Base-by-base conservation (phyloP, 37 sponge, comb jelly and placozoan genomes). In the Lycopodina hypogea region DNA sequence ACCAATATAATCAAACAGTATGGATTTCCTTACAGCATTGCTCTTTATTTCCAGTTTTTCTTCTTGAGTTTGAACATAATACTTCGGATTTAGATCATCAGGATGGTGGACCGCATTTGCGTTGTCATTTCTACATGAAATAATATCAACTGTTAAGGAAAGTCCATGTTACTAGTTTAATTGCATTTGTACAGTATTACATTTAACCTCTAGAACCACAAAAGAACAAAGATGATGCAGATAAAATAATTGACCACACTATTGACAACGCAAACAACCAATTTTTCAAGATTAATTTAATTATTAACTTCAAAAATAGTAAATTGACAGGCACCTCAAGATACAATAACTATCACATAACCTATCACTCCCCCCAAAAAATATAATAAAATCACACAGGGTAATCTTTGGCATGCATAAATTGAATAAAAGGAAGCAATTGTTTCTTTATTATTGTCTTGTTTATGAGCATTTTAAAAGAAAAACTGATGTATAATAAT, bases 31-130 rank as follows among this genome's bases (percentile, higher is more conserved):
- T 40, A 76, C 76, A 76, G 37, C 61, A 39, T 37, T 19, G 22
- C 58, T 61, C 3, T 23, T 9, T 21, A 61, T 26, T 19, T 3
- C 4, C 12, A 81, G 9, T 17, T 48, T 14, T 3, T 57, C 41
- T 3, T 70, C 81, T 38, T 63, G 48, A 32, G 81, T 81, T 41
- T 81, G 81, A 3, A 81, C 61, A 38, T 57, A 81, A 72, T 72
- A 81, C 71, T 40, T 39, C 18, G 72, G 59, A 36, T 81, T 57
- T 6, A 21, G 26, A 23, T 70, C 60, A 42, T 69, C 63, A 38
- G 63, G 32, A 40, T 8, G 11, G 33, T 81, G 81, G 57, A 59
- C 69, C 40, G 61, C 14, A 50, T 81, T 81, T 18, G 17, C 22
- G 69, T 71, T 81, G 50, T 60, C 62, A 57, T 71, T 38, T 18